Conservation (phyloP, 1,140 invertebrate genomes). For the Notospermus geniculatus region DNA sequence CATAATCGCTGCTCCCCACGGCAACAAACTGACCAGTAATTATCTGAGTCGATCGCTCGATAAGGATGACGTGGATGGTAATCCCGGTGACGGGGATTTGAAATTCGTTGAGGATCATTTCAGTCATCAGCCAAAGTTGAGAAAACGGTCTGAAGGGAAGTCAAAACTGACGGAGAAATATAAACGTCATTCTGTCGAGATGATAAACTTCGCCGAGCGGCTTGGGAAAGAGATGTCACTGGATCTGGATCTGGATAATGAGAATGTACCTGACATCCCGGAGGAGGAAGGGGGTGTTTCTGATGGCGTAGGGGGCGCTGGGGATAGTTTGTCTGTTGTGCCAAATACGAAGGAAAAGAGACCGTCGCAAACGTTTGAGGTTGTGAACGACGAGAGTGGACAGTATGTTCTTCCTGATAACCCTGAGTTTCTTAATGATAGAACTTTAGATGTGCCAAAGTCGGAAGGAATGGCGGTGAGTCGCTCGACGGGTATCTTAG, state of each 20-base stretch:
- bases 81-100: neutral
- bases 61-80: neutral
- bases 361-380: no score
- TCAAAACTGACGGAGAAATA: neutral
- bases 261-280: neutral
- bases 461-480: no score
- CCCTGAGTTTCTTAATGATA: no score
- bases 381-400: no score
- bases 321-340: no score
- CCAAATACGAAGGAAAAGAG: no score
- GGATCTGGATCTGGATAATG: neutral
- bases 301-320: no score
- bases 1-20: conserved; percentile 34
- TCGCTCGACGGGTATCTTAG: no score
- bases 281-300: no score
- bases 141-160: neutral
- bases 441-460: no score
- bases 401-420: no score
- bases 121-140: neutral
- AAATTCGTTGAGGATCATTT: conserved; percentile 4
- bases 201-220: neutral
- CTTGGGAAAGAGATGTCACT: conserved; percentile 4
- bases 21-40: neutral
- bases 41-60: neutral
- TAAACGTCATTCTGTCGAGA: conserved; percentile 3